phyloP scores from a whole-genome alignment of 1,140 invertebrate species.

The Trialeurodes vaporariorum region DNA sequence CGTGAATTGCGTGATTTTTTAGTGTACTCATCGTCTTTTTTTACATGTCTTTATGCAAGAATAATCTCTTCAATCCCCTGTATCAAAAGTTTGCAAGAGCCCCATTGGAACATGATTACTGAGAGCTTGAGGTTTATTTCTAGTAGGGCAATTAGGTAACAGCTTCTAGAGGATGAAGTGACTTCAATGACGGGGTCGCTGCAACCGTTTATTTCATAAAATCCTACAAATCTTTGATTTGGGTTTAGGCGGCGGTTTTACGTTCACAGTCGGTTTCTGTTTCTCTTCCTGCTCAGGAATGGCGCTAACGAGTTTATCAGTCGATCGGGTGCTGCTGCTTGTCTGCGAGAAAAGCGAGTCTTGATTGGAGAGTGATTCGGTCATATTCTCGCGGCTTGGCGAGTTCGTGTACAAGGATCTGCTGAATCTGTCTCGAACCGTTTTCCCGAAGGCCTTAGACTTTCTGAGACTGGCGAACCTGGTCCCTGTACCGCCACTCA shows the following conservation, averaged over 20 bases:
- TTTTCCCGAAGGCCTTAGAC: not conserved
- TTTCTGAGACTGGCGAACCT: not conserved
- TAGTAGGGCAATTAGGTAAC: too few relatives aligned
- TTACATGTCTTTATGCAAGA: too few relatives aligned
- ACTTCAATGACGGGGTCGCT: too few relatives aligned
- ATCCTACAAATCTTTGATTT: not conserved
- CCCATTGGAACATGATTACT: too few relatives aligned
- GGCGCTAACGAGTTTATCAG: not conserved
- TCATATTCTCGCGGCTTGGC: not conserved
- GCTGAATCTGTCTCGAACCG: not conserved
- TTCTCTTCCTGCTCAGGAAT: not conserved
- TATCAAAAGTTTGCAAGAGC: too few relatives aligned
- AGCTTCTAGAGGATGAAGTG: too few relatives aligned
- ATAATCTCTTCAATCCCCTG: too few relatives aligned
- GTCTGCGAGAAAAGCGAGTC: not conserved
- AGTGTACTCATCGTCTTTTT: too few relatives aligned
- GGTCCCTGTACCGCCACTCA: not conserved
- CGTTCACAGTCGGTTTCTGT: not conserved
- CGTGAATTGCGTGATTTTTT: too few relatives aligned
- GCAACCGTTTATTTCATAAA: not conserved
- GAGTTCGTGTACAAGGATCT: not conserved
- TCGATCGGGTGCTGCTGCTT: not conserved
- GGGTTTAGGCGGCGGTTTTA: not conserved
- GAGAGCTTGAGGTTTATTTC: too few relatives aligned
- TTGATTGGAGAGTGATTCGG: not conserved